Conservation (phyloP, 2,888 invertebrate genomes). For the Phania funesta region DNA sequence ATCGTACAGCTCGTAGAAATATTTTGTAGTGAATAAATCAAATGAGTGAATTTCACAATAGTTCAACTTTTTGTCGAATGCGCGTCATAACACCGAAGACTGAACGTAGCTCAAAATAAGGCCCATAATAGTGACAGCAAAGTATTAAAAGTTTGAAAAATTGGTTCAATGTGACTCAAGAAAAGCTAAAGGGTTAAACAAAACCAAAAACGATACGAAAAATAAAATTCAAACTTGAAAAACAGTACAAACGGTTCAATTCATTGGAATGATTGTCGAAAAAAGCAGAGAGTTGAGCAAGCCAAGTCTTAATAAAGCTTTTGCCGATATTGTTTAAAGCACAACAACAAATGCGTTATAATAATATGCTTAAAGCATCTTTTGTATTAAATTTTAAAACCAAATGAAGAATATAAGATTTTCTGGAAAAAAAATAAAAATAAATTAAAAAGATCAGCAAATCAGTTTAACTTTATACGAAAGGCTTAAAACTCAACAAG, state of each 20-base stretch:
- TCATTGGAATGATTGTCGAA: conserved; percentile 51
- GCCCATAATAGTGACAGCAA: too few species aligned
- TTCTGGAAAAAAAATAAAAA: conserved; percentile 17
- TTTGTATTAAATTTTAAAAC: conserved; percentile 37
- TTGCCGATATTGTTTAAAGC: conserved; percentile 18
- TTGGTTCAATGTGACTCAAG: too few species aligned
- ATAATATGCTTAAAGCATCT: conserved; percentile 53
- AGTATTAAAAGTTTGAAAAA: too few species aligned
- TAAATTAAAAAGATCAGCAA: conserved; percentile 2
- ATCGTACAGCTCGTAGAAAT: too few species aligned
- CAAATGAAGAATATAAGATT: conserved; percentile 39
- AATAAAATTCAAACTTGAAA: conserved; percentile 13
- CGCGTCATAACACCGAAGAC: too few species aligned
- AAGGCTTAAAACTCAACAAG: conserved; percentile 52
- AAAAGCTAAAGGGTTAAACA: background rate
- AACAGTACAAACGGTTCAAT: conserved; percentile 39
- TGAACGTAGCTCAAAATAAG: too few species aligned
- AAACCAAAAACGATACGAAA: background rate
- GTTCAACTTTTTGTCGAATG: too few species aligned
- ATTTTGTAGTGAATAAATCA: too few species aligned
- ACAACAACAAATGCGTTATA: conserved; percentile 46
- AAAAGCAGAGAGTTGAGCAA: too few species aligned
- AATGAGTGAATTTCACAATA: too few species aligned
- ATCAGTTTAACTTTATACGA: conserved; percentile 23
- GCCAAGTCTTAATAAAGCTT: conserved; percentile 25